These are phyloP conservation scores for Podarcis cretensis DNA, from an alignment of 2,113 vertebrate genomes.

Conservation along the genomic window DNA sequence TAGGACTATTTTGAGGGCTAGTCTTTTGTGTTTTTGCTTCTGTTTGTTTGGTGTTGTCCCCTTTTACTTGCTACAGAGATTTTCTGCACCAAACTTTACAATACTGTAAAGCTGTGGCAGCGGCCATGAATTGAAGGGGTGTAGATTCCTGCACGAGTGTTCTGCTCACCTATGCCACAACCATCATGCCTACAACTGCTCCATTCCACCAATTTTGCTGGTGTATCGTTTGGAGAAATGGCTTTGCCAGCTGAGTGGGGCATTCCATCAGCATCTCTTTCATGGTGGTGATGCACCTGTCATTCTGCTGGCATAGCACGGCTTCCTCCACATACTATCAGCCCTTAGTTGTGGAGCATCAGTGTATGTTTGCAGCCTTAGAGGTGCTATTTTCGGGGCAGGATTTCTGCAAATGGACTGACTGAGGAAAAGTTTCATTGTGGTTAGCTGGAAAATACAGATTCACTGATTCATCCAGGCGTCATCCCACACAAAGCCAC, in stretches of 20 bases:
- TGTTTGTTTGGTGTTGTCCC: no score
- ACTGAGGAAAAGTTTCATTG: neutral
- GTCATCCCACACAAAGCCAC: accelerated
- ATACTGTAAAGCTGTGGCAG: neutral
- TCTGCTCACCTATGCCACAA: neutral
- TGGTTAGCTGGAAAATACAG: neutral
- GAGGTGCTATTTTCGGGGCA: neutral
- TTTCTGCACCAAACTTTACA: neutral
- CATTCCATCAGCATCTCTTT: neutral
- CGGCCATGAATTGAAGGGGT: neutral
- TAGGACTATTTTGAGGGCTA: neutral
- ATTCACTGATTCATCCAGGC: neutral
- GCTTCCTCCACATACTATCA: neutral
- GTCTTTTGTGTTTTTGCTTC: no score
- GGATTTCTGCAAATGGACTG: constrained; percentile 18
- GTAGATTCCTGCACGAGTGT: neutral
- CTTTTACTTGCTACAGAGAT: neutral
- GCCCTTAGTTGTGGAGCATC: neutral
- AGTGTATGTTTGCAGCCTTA: neutral
- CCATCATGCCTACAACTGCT: neutral
- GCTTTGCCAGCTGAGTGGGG: neutral
- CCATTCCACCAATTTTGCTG: neutral
- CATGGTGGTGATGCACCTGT: neutral
- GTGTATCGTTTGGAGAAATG: neutral
- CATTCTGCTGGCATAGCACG: neutral